Conservation (phyloP, 1,140 invertebrate genomes). For the Drosophila pachea region DNA sequence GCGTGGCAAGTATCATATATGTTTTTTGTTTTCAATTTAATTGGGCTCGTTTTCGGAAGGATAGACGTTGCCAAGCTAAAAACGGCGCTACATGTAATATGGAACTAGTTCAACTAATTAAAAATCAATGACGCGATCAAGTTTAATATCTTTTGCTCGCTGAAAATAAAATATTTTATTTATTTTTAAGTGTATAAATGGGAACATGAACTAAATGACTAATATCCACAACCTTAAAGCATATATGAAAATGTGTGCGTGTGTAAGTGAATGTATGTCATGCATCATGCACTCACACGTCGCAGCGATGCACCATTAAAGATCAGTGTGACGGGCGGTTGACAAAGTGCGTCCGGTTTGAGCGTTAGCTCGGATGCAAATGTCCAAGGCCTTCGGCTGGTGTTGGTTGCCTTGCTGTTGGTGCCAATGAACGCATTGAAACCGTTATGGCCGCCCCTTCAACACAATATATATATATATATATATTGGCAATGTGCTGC, state of each 20-base stretch:
- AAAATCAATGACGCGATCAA: background rate
- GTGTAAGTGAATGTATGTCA: slow-evolving; percentile 20
- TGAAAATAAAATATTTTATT: no score
- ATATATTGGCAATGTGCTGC: slow-evolving; percentile 48
- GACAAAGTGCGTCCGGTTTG: slow-evolving; percentile 74
- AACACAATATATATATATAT: slow-evolving; percentile 29
- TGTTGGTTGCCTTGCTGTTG: slow-evolving; percentile 13
- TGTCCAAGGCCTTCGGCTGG: slow-evolving; percentile 37
- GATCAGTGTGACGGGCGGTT: slow-evolving; percentile 51
- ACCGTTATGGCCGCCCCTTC: slow-evolving; percentile 44
- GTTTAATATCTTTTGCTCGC: no score
- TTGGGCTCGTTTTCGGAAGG: slow-evolving; percentile 26
- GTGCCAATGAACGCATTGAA: slow-evolving; percentile 41
- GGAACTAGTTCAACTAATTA: background rate
- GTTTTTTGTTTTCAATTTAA: slow-evolving; percentile 19
- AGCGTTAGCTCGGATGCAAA: slow-evolving; percentile 66
- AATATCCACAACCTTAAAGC: no score
- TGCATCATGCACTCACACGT: slow-evolving; percentile 51
- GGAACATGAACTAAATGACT: background rate
- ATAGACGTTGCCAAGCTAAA: slow-evolving; percentile 48
- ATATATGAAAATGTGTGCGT: background rate
- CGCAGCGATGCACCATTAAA: slow-evolving; percentile 62
- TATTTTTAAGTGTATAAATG: background rate
- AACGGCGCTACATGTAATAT: background rate
- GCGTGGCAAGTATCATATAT: slow-evolving; percentile 12